phyloP scores from a whole-genome alignment of 2,797 vertebrate species.

The Limnodromus scolopaceus region DNA sequence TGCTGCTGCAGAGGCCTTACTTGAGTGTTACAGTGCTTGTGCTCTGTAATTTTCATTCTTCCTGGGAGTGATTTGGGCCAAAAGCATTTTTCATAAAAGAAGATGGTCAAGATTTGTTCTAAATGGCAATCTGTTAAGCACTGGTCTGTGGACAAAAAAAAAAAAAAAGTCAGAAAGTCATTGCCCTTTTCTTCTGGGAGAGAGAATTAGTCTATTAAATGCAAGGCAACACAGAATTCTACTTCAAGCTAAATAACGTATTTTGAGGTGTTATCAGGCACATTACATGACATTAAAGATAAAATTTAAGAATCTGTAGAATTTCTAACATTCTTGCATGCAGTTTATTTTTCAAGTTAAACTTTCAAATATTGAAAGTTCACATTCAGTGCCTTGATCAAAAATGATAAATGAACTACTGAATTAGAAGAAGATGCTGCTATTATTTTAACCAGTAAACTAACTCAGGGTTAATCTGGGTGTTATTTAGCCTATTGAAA shows the following conservation, averaged over 20 bases:
- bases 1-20: background rate
- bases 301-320: slow-evolving; percentile 64
- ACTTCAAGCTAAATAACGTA: slow-evolving; percentile 38
- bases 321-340: slow-evolving; percentile 26
- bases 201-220: slow-evolving; percentile 48
- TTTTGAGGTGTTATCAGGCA: slow-evolving; percentile 48
- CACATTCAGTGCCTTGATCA: slow-evolving; percentile 75
- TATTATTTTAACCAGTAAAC: slow-evolving; percentile 85
- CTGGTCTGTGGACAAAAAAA: background rate
- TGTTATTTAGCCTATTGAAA: slow-evolving; percentile 82
- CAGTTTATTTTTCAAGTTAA: slow-evolving; percentile 77
- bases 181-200: slow-evolving; percentile 16
- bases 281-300: slow-evolving; percentile 43
- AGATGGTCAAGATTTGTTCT: slow-evolving; percentile 14
- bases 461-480: slow-evolving; percentile 83
- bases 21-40: background rate
- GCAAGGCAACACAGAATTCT: slow-evolving; percentile 2
- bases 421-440: slow-evolving; percentile 83
- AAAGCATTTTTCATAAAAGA: slow-evolving; percentile 18
- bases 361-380: slow-evolving; percentile 79
- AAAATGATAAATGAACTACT: slow-evolving; percentile 83
- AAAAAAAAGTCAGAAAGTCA: background rate
- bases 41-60: background rate
- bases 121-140: slow-evolving; percentile 37
- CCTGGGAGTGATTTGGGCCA: background rate